Percentiles rank a stretch among this genome's conserved stretches.
Conservation (phyloP, 2,113 vertebrate species). For the Hydrolagus affinis region DNA sequence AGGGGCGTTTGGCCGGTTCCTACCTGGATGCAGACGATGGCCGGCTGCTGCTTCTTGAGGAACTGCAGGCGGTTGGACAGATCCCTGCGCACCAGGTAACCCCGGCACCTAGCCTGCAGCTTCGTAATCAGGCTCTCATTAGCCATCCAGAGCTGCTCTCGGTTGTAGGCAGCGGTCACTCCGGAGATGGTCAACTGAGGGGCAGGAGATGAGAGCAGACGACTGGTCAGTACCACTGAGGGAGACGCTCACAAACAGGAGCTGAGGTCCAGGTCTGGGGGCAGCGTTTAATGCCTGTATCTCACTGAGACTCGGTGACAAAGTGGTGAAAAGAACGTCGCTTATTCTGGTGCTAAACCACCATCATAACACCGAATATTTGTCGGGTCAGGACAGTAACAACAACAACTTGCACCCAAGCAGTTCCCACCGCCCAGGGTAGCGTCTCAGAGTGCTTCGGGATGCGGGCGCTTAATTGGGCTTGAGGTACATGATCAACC, state of each 20-base stretch:
- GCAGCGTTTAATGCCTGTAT: no score
- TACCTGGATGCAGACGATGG: constrained; percentile 89
- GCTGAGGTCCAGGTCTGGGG: not conserved
- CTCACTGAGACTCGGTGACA: no score
- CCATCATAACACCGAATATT: no score
- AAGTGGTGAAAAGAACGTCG: no score
- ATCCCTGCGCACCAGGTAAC: constrained; percentile 75
- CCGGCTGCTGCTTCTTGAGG: constrained; percentile 76
- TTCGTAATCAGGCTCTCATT: constrained; percentile 80
- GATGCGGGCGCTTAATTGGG: no score
- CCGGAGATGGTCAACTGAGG: constrained; percentile 75
- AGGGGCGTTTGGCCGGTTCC: not conserved
- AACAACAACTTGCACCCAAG: no score
- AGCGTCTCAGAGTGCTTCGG: no score
- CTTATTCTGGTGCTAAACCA: no score
- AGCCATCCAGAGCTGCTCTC: constrained; percentile 93
- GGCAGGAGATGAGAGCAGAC: not conserved
- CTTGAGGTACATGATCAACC: no score
- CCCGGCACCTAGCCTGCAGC: constrained; percentile 84
- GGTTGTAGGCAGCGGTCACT: constrained; percentile 85
- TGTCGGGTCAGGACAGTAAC: no score
- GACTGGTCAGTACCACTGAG: constrained; percentile 1
- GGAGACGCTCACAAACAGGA: not conserved
- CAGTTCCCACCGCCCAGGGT: no score
- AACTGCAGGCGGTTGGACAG: constrained; percentile 70